phyloP scores from a whole-genome alignment of 2,113 vertebrate genomes.

The Cromileptes altivelis region DNA sequence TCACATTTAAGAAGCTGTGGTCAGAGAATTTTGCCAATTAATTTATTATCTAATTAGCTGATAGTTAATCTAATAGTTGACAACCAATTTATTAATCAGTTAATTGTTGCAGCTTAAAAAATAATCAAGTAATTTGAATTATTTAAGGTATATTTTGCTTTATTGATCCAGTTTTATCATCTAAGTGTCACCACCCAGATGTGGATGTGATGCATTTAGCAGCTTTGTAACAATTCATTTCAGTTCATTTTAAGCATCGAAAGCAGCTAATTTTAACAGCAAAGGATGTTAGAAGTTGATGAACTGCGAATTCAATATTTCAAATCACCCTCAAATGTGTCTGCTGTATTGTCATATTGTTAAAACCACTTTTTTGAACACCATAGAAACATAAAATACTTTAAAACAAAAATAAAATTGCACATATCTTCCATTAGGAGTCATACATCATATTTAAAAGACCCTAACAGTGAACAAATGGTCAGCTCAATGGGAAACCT shows the following conservation, averaged over 20 bases:
- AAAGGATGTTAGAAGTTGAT: no score
- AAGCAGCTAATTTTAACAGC: not conserved
- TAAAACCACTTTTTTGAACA: no score
- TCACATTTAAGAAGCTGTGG: no score
- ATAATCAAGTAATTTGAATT: not conserved
- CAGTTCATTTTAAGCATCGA: not conserved
- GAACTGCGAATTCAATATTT: no score
- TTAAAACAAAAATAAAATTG: no score
- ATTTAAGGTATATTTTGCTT: not conserved
- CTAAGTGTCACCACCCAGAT: not conserved
- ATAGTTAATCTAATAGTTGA: no score
- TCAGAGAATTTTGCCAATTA: no score
- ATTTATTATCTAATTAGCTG: no score
- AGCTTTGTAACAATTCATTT: not conserved
- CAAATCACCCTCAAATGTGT: no score
- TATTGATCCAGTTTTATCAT: not conserved
- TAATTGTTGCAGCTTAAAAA: no score
- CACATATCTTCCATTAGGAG: not conserved
- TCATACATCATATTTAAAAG: not conserved
- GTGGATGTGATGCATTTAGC: constrained; percentile 1
- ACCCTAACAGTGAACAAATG: not conserved
- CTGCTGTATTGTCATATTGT: no score
- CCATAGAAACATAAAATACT: not conserved
- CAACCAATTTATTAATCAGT: no score
- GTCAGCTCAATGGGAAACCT: not conserved